These are phyloP conservation scores for Gadopsis marmoratus DNA, from an alignment of 2,797 vertebrate genomes.

Conservation along the genomic window DNA sequence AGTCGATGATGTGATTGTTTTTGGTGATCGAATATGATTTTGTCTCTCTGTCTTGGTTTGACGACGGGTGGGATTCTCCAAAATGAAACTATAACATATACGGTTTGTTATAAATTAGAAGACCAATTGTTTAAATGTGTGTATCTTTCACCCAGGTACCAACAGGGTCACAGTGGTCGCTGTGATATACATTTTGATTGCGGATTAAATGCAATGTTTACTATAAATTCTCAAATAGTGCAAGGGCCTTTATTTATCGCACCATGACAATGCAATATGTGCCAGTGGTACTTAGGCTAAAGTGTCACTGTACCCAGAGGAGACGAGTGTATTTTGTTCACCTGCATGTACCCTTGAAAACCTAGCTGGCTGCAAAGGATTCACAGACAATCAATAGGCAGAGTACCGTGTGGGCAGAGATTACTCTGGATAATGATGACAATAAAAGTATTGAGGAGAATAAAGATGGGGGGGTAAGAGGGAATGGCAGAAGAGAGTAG, in stretches of 20 bases:
- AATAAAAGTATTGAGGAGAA: conserved; percentile 63
- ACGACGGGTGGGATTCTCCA: too few relatives aligned
- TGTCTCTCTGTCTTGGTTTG: too few relatives aligned
- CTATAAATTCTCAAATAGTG: background rate
- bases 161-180: conserved; percentile 17
- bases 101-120: background rate
- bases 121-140: background rate
- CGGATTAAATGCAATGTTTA: conserved; percentile 19
- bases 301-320: conserved; percentile 10
- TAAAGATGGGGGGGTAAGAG: conserved; percentile 39
- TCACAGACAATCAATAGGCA: conserved; percentile 66
- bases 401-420: conserved; percentile 63
- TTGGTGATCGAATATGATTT: too few relatives aligned
- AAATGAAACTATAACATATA: background rate
- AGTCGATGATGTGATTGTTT: too few relatives aligned
- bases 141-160: background rate
- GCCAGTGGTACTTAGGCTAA: conserved; percentile 1
- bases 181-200: background rate
- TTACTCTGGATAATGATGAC: conserved; percentile 70
- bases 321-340: conserved; percentile 34
- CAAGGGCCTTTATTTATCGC: conserved; percentile 8
- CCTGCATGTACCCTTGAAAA: conserved; percentile 56
- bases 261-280: conserved; percentile 13
- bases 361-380: conserved; percentile 47
- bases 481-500: conserved; percentile 31